Evolutionary conservation across 2,888 invertebrate genomes (phyloP).

Genomic region (Catonia carolina): DNA sequence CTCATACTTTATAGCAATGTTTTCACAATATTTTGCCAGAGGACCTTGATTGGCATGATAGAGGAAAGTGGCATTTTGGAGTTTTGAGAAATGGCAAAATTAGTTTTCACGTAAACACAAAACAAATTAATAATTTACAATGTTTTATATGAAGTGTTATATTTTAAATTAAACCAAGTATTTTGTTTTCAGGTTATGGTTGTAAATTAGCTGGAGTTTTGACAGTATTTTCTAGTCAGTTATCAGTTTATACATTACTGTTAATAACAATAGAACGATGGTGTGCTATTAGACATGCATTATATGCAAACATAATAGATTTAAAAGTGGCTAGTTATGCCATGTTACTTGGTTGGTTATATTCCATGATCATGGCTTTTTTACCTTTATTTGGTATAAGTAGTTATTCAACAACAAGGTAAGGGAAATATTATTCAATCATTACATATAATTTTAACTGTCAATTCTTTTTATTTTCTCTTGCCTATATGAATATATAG

Average conservation of each 20-base stretch:
- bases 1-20: no score
- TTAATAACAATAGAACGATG: conserved; percentile 80
- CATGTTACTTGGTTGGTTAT: conserved; percentile 73
- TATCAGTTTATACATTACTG: conserved; percentile 81
- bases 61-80: no score
- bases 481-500: no score
- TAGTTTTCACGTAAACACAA: no score
- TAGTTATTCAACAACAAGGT: conserved; percentile 80
- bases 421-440: conserved; percentile 27
- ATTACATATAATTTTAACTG: not conserved
- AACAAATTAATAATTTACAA: no score
- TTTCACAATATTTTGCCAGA: no score
- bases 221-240: conserved; percentile 78
- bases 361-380: conserved; percentile 67
- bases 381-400: conserved; percentile 77
- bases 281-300: conserved; percentile 77
- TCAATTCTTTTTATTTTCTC: not conserved
- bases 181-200: conserved; percentile 66
- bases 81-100: no score
- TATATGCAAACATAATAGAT: conserved; percentile 73
- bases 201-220: conserved; percentile 83
- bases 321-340: conserved; percentile 64
- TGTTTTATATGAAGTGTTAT: no score
- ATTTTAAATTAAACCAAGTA: no score
- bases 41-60: no score